phyloP scores from a whole-genome alignment of 2,113 vertebrate genomes.

The Setophaga coronata region DNA sequence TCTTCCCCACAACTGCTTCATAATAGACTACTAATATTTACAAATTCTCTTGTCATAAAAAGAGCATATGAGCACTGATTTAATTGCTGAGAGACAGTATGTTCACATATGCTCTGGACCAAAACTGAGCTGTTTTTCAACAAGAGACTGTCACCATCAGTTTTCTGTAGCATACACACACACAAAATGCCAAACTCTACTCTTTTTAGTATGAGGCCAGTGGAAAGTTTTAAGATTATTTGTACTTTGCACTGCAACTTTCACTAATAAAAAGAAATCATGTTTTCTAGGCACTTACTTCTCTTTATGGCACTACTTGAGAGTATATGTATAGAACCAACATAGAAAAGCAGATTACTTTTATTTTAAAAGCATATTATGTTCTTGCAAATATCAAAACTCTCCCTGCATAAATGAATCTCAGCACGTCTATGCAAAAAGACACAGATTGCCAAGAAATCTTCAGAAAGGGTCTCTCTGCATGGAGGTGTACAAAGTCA shows the following conservation, averaged over 20 bases:
- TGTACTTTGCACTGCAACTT: not conserved
- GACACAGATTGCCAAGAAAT: not conserved
- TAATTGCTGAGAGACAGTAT: conserved; percentile 49
- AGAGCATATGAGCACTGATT: conserved; percentile 31
- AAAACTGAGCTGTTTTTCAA: not conserved
- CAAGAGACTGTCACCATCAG: not conserved
- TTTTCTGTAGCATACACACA: not conserved
- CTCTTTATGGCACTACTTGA: not conserved
- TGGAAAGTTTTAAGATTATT: not conserved
- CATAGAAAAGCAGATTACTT: not conserved
- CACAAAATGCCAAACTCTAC: not conserved
- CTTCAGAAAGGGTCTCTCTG: not conserved
- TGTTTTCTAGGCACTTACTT: not conserved
- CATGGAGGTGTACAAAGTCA: not conserved
- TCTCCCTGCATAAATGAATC: not conserved
- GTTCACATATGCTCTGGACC: not conserved
- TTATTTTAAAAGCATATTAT: not conserved
- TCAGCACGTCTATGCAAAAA: not conserved
- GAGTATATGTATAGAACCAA: not conserved
- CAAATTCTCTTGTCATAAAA: conserved; percentile 50
- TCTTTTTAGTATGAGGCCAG: not conserved
- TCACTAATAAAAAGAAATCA: not conserved
- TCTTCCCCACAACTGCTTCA: conserved; percentile 3
- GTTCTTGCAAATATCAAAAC: not conserved
- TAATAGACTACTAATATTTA: conserved; percentile 52